Evolutionary conservation across 2,888 invertebrate species (phyloP).

Genomic region (Odontocolon sp.): DNA sequence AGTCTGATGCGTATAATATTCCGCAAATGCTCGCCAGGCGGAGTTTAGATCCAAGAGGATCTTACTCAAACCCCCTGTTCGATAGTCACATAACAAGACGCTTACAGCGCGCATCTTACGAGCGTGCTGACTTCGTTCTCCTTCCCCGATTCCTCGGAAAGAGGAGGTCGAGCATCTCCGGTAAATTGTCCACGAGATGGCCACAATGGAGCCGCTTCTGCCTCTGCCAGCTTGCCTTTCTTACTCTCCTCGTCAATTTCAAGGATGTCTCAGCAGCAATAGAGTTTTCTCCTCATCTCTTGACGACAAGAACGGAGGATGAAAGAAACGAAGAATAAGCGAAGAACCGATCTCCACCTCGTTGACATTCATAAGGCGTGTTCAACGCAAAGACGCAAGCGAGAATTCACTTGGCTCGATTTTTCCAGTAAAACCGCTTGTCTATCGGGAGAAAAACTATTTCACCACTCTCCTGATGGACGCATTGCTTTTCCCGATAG

Average conservation of each 20-base stretch:
- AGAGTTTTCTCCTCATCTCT: neutral
- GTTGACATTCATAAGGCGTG: constrained; percentile 35
- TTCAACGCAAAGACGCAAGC: constrained; percentile 5
- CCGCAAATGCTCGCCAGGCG: constrained; percentile 17
- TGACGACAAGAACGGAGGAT: neutral
- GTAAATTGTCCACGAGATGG: constrained; percentile 37
- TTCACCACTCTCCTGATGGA: neutral
- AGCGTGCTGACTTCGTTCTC: constrained; percentile 4
- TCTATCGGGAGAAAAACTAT: constrained; percentile 21
- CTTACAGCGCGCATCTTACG: constrained; percentile 32
- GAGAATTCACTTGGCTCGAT: constrained; percentile 42
- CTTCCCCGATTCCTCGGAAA: neutral
- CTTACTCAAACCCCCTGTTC: constrained; percentile 11
- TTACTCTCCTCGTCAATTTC: constrained; percentile 20
- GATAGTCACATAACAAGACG: constrained; percentile 42
- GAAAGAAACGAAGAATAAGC: neutral
- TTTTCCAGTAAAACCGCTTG: constrained; percentile 7
- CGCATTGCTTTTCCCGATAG: neutral
- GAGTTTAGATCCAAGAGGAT: constrained; percentile 11
- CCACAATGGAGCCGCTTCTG: constrained; percentile 14
- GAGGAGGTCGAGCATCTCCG: constrained; percentile 16
- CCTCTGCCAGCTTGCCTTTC: too few relatives aligned
- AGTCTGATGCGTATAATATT: constrained; percentile 46
- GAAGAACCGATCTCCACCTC: neutral
- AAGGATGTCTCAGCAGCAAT: constrained; percentile 18